Base-by-base conservation (phyloP, 2,797 vertebrate genomes). In the Kryptolebias ocellatus region DNA sequence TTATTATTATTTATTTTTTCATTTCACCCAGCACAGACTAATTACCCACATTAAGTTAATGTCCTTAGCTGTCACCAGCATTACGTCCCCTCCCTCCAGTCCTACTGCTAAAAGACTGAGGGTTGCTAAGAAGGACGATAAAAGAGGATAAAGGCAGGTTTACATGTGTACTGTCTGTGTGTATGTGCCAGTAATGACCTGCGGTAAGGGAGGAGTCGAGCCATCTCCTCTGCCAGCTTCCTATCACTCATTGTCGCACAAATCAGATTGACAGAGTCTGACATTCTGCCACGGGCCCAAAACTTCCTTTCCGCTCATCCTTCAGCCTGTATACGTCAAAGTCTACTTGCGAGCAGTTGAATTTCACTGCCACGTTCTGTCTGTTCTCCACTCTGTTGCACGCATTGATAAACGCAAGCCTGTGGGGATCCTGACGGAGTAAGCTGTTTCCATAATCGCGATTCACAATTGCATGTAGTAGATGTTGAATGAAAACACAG, bases 181-280 rank as follows among this genome's bases (percentile, higher is more conserved):
- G 29, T 64, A 37, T 62, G 55, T 61, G 64, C 55, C 63, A 81
- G 49, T 68, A 65, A 70, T 78, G 71, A 86, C 85, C 74, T 84
- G 70, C 58, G 66, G 65, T 51, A 29, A 34, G 60, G 61, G 54
- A 52, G 60, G 64, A 65, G 51, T 52, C 76, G 63, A 64, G 42
- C 51, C 68, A 72, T 66, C 63, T 76, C 54, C 50, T 79, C 68
- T 64, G 71, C 85, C 80, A 85, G 79, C 79, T 80, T 72, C 59
- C 81, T 76, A 83, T 89, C 86, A 88, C 59, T 74, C 74, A 46
- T 59, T 62, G 73, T 87, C 84, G 78, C 70, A 73, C 72, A 79
- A 90, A 91, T 89, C 85, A 76, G 65, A 79, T 80, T n/a, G 85
- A 91, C 83, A 79, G 78, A 83, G 31, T 66, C 69, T 78, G 78